Evolutionary conservation across 2,113 vertebrate species (phyloP), one percentile per base, ranked within the genome.

Genomic region (Oplegnathus fasciatus): DNA sequence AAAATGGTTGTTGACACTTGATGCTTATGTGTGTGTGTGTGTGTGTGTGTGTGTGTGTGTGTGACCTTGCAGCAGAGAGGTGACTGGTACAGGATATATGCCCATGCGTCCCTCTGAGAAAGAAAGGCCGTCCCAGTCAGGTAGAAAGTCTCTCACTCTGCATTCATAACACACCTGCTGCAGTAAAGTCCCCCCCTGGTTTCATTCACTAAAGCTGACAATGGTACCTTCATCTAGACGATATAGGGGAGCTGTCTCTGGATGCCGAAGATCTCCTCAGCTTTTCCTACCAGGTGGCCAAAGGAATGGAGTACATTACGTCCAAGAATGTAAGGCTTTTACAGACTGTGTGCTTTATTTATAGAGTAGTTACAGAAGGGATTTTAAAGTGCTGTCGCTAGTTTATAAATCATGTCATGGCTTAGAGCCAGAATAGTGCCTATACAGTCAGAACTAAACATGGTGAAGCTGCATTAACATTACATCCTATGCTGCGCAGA

Each of bases 301-400:
- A 97, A 92, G 98, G 98, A 89, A 99, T 99, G 98, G 97, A 97
- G 64, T 99, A 99, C 93, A 98, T 99, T 37, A 97, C 98, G 4
- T 98, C 98, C 7, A 99, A 99, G 96, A 99, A 99, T 0, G 98
- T 99, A 94, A 97, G 97, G 50, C 73, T 78, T 71, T 92, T 58
- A 73, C 52, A 78, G 57, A 18, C 54, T 40, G 50, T 48, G n/a
- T 5, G 55, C 13, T 50, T 71, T 70, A 86, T 84, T 86, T 86
- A 90, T 82, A 9, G 81, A 80, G 58, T 40, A 22, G 14, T 76
- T 69, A 81, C 15, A 26, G 60, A 37, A 17, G 57, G 67, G 71
- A 80, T 86, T 80, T 87, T 52, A 83, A 78, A 79, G 68, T 66
- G 78, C 86, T 70, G 46, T 61, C 65, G 69, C 75, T 71, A 42